Evolutionary conservation across 2,888 invertebrate species (phyloP).

Genomic region (Hemithea aestivaria): DNA sequence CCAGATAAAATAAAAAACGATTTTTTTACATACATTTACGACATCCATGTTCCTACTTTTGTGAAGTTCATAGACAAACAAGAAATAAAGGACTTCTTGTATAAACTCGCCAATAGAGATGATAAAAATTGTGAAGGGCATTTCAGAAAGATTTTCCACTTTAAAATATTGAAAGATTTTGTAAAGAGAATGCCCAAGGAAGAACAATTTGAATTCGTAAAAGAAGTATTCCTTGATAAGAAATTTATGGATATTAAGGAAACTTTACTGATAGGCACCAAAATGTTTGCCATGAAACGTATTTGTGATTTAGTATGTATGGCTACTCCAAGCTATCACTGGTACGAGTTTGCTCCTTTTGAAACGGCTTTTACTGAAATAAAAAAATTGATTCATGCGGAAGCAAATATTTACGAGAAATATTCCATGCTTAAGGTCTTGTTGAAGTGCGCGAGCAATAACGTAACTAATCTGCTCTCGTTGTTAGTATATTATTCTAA

Average conservation of each 20-base stretch:
- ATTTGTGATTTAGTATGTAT: constrained; percentile 22
- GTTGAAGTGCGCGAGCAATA: constrained; percentile 34
- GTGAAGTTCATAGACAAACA: constrained; percentile 44
- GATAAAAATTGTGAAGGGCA: constrained; percentile 24
- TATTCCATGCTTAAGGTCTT: constrained; percentile 41
- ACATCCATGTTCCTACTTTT: constrained; percentile 48
- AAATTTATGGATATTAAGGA: constrained; percentile 17
- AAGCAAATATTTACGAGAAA: constrained; percentile 31
- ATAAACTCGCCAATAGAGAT: constrained; percentile 28
- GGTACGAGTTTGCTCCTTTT: constrained; percentile 55
- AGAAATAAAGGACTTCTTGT: constrained; percentile 45
- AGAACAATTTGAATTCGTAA: constrained; percentile 48
- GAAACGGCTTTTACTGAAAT: constrained; percentile 46
- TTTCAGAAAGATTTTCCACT: background rate
- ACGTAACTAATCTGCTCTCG: constrained; percentile 36
- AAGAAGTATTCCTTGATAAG: constrained; percentile 46
- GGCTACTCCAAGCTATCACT: constrained; percentile 32
- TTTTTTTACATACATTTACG: constrained; percentile 22
- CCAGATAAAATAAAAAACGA: constrained; percentile 44
- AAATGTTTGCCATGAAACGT: constrained; percentile 28
- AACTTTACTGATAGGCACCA: constrained; percentile 23
- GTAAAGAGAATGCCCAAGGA: constrained; percentile 43
- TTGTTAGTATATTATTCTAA: constrained; percentile 42
- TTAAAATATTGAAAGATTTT: constrained; percentile 29
- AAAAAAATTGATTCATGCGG: constrained; percentile 34